A percentile compares a stretch with the other conserved stretches of the same genome.
These are phyloP conservation scores for Elgonia sp. DNA, from an alignment of 2,888 invertebrate species.

Conservation along the genomic window DNA sequence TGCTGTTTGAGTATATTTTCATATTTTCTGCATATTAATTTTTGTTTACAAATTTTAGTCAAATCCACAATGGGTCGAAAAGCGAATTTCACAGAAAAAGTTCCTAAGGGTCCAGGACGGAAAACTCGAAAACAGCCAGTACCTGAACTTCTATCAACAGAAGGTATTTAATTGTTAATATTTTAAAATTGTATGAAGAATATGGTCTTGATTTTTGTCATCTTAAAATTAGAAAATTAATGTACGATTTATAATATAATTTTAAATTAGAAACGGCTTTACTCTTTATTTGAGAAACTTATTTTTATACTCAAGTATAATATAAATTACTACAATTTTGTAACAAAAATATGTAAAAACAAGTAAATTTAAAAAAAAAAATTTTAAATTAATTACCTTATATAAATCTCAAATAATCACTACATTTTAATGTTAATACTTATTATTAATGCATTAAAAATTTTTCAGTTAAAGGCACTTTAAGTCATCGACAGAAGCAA, in stretches of 20 bases:
- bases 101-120: constrained; percentile 93
- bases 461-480: constrained; percentile 87
- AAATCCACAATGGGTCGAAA: constrained; percentile 93
- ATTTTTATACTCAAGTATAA: too few species aligned
- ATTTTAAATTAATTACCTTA: too few species aligned
- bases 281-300: constrained; percentile 11
- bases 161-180: constrained; percentile 40
- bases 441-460: too few species aligned
- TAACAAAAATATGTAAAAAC: too few species aligned
- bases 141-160: constrained; percentile 87
- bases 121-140: constrained; percentile 95
- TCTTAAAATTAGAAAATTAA: neutral
- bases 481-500: constrained; percentile 92
- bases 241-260: constrained; percentile 11
- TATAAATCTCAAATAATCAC: too few species aligned
- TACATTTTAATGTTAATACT: too few species aligned
- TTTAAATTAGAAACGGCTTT: too few species aligned
- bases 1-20: too few species aligned
- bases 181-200: neutral
- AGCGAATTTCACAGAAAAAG: constrained; percentile 92
- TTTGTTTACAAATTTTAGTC: too few species aligned
- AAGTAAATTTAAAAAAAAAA: too few species aligned
- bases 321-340: too few species aligned
- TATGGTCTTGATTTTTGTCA: neutral
- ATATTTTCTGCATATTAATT: too few species aligned